A percentile compares a stretch with the other conserved stretches of the same genome.
Evolutionary conservation across 2,797 vertebrate species (phyloP).

Genomic region (Cynopterus sphinx): DNA sequence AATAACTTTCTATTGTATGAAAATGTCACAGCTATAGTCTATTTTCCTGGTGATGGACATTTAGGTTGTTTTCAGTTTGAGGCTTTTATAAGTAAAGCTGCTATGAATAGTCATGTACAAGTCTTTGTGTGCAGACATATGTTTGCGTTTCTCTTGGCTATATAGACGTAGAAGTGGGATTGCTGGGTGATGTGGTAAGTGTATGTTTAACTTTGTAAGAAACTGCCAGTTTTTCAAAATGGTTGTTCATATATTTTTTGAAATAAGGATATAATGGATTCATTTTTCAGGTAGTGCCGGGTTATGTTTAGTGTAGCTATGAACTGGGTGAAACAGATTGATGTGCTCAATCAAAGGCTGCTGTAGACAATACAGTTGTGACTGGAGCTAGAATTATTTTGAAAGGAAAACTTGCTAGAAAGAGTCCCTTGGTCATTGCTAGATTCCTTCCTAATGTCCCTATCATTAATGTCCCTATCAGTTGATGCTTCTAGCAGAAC

Average conservation of each 20-base stretch:
- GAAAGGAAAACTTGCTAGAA: neutral
- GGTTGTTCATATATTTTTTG: neutral
- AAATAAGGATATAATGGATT: neutral
- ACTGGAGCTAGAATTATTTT: neutral
- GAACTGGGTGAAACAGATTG: neutral
- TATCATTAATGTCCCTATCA: neutral
- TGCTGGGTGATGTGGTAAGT: neutral
- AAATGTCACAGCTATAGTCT: neutral
- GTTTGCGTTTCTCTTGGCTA: neutral
- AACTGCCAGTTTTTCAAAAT: neutral
- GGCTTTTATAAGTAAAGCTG: neutral
- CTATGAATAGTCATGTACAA: neutral
- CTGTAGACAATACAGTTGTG: neutral
- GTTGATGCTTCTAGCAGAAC: neutral
- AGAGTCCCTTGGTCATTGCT: neutral
- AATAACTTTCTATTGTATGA: neutral
- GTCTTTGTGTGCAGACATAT: neutral
- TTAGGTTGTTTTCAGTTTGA: slow-evolving; percentile 11
- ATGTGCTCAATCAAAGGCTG: neutral
- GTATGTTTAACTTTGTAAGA: neutral
- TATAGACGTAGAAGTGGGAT: neutral
- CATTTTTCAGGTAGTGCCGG: neutral
- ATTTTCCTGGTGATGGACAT: neutral
- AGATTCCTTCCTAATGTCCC: neutral
- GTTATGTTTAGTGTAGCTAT: neutral